Conservation (phyloP, 2,888 invertebrate species). For the Ptychoptera albimana region DNA sequence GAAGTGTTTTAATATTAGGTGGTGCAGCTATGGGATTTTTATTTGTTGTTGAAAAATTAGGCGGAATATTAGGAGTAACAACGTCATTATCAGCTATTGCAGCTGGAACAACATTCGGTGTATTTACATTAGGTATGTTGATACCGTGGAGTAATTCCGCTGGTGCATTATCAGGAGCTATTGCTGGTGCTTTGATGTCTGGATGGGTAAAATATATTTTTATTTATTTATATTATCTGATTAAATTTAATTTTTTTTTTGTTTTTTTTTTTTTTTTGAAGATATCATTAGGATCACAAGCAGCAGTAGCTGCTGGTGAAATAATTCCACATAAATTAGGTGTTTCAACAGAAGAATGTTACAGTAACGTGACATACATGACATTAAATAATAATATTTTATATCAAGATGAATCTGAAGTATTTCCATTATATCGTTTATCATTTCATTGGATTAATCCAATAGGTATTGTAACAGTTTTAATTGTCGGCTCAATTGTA, state of each 20-base stretch:
- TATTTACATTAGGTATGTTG: slow-evolving; percentile 69
- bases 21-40: slow-evolving; percentile 45
- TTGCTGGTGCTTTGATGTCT: slow-evolving; percentile 43
- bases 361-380: slow-evolving; percentile 8
- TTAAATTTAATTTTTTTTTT: slow-evolving; percentile 9
- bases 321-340: slow-evolving; percentile 40
- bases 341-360: slow-evolving; percentile 33
- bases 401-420: slow-evolving; percentile 31
- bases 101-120: slow-evolving; percentile 66
- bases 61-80: slow-evolving; percentile 59
- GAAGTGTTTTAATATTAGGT: slow-evolving; percentile 46
- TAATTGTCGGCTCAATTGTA: slow-evolving; percentile 50
- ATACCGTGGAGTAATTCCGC: slow-evolving; percentile 63
- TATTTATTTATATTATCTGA: slow-evolving; percentile 35
- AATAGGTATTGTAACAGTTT: slow-evolving; percentile 47
- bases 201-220: slow-evolving; percentile 37
- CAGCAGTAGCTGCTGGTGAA: slow-evolving; percentile 41
- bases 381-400: neutral
- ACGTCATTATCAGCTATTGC: slow-evolving; percentile 70
- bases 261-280: neutral
- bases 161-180: slow-evolving; percentile 42
- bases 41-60: slow-evolving; percentile 55
- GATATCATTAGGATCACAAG: slow-evolving; percentile 49
- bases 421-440: slow-evolving; percentile 59
- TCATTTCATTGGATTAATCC: slow-evolving; percentile 74